phyloP scores from a whole-genome alignment of 2,113 vertebrate species.

The Neolamprologus kungweensis region DNA sequence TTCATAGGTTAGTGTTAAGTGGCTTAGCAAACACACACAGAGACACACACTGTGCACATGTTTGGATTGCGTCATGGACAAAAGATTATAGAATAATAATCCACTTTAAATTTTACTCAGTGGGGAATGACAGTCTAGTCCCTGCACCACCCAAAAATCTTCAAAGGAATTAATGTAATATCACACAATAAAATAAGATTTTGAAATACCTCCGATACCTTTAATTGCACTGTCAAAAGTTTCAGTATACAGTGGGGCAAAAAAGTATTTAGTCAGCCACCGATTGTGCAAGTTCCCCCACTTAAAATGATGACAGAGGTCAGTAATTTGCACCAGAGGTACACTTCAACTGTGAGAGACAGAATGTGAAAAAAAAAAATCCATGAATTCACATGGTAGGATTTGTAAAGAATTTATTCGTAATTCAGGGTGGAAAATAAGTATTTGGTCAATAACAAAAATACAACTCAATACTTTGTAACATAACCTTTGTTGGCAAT shows the following conservation, averaged over 20 bases:
- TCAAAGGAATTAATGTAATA: background rate
- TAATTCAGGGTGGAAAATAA: too few relatives aligned
- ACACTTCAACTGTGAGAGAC: too few relatives aligned
- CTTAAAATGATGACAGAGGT: too few relatives aligned
- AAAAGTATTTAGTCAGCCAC: too few relatives aligned
- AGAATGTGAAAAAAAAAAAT: too few relatives aligned
- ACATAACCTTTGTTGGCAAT: too few relatives aligned
- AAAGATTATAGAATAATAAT: background rate
- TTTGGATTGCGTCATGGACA: background rate
- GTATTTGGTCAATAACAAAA: too few relatives aligned
- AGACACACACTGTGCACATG: background rate
- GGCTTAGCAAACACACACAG: background rate
- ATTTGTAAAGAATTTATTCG: too few relatives aligned
- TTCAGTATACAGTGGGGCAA: background rate
- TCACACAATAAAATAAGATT: background rate
- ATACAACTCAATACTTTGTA: too few relatives aligned
- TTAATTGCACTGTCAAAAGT: background rate
- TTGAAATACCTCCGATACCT: background rate
- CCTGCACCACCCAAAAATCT: background rate
- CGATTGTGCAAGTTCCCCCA: too few relatives aligned
- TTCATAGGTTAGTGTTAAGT: background rate
- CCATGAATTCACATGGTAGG: too few relatives aligned
- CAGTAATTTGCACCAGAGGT: too few relatives aligned
- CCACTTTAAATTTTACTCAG: conserved; percentile 5
- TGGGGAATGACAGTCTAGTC: background rate